phyloP scores from a whole-genome alignment of 2,888 invertebrate species.

The Coelogynopora nodosa region DNA sequence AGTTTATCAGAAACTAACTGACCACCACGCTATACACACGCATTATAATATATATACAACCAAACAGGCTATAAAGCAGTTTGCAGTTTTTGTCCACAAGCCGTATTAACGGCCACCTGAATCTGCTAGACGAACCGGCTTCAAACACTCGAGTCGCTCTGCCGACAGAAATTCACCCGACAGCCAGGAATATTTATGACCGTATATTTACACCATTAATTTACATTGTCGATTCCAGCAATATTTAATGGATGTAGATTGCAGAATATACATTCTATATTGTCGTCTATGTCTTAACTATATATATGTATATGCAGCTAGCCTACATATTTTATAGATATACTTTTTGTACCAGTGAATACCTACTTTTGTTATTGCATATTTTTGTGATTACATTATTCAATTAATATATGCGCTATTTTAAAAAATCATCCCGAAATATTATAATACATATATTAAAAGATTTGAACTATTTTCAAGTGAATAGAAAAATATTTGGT shows the following conservation, averaged over 20 bases:
- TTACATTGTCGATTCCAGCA: background rate
- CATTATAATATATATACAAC: background rate
- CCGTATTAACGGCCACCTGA: background rate
- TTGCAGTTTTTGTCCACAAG: background rate
- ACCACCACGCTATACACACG: background rate
- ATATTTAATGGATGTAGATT: background rate
- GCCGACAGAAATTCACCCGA: background rate
- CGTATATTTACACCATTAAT: background rate
- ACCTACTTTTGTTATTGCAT: background rate
- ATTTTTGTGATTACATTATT: background rate
- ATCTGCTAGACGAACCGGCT: background rate
- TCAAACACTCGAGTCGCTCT: background rate
- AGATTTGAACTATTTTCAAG: no score
- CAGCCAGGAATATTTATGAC: slow-evolving; percentile 10
- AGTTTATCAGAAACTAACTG: background rate
- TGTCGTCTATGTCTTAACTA: background rate
- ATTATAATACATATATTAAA: no score
- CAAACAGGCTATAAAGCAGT: background rate
- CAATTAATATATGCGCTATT: background rate
- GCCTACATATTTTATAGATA: background rate
- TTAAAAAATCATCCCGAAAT: no score
- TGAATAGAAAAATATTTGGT: no score
- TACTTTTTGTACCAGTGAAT: background rate
- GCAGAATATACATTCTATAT: background rate
- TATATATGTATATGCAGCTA: background rate